Percentiles rank a stretch among this genome's conserved stretches.
Evolutionary conservation across 2,888 invertebrate genomes (phyloP).

Genomic region (Syritta pipiens): DNA sequence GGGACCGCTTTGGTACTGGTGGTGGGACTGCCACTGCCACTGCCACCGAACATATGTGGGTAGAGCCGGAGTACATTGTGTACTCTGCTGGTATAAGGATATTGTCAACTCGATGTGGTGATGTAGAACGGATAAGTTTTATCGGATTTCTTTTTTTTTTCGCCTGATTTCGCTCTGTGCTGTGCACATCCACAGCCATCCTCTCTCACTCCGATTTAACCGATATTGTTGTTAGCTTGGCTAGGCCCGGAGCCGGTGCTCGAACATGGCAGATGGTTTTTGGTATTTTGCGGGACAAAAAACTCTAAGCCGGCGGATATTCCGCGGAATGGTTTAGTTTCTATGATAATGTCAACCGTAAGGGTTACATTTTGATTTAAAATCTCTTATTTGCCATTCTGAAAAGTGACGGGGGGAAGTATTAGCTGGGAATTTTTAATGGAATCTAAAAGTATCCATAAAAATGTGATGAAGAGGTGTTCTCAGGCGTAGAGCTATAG

Average conservation of each 20-base stretch:
- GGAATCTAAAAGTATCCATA: slow-evolving; percentile 1
- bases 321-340: slow-evolving; percentile 24
- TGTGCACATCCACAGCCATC: slow-evolving; percentile 12
- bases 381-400: not conserved
- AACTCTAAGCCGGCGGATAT: not conserved
- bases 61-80: slow-evolving; percentile 16
- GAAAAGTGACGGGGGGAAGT: not conserved
- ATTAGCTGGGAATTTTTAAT: not conserved
- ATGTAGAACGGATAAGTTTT: slow-evolving; percentile 49
- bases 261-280: slow-evolving; percentile 23
- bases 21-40: not conserved
- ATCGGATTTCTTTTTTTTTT: slow-evolving; percentile 17
- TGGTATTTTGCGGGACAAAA: not conserved
- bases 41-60: not conserved
- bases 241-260: not conserved
- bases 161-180: slow-evolving; percentile 11
- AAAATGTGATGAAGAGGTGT: no score
- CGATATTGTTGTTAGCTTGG: slow-evolving; percentile 5
- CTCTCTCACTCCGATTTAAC: slow-evolving; percentile 19
- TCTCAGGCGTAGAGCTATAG: no score
- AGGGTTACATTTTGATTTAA: slow-evolving; percentile 21
- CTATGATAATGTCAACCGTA: slow-evolving; percentile 27
- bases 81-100: slow-evolving; percentile 29
- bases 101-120: slow-evolving; percentile 48
- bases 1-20: no score